Percentiles rank a stretch among this genome's conserved stretches.
Conservation (phyloP, 1,140 invertebrate genomes). For the Ooceraea biroi region DNA sequence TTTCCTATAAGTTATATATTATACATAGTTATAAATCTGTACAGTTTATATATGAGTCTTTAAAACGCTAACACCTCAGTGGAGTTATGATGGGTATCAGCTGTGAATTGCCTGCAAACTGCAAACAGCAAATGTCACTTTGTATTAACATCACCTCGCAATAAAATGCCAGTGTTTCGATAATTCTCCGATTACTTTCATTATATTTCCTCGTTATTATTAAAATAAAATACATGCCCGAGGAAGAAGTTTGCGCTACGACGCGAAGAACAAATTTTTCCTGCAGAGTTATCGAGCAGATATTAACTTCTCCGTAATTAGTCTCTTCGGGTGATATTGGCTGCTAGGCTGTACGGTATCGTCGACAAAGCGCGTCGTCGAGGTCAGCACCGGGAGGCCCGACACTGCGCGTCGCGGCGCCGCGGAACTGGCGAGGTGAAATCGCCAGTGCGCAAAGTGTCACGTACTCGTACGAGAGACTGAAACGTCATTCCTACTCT, state of each 20-base stretch:
- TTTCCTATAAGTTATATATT: not conserved
- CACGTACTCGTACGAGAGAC: slow-evolving; percentile 37
- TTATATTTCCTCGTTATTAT: not conserved
- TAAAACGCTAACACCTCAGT: not conserved
- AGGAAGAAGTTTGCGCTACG: not conserved
- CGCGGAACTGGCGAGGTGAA: slow-evolving; percentile 36
- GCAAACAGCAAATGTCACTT: not conserved
- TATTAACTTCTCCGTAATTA: slow-evolving; percentile 5
- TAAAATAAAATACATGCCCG: not conserved
- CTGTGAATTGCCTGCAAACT: not conserved
- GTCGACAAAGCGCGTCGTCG: not conserved
- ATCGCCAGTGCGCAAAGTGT: slow-evolving; percentile 46
- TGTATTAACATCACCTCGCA: not conserved
- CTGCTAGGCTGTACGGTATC: not conserved
- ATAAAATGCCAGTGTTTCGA: not conserved
- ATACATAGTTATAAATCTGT: not conserved
- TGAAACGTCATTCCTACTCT: not conserved
- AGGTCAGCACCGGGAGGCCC: slow-evolving; percentile 42
- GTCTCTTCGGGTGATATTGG: slow-evolving; percentile 11
- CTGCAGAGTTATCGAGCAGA: not conserved
- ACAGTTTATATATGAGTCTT: not conserved
- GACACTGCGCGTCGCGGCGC: not conserved
- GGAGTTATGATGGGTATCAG: not conserved
- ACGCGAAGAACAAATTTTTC: not conserved
- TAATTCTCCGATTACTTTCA: not conserved